Base-by-base conservation (phyloP, 2,113 vertebrate species). In the Ptilonorhynchus violaceus region DNA sequence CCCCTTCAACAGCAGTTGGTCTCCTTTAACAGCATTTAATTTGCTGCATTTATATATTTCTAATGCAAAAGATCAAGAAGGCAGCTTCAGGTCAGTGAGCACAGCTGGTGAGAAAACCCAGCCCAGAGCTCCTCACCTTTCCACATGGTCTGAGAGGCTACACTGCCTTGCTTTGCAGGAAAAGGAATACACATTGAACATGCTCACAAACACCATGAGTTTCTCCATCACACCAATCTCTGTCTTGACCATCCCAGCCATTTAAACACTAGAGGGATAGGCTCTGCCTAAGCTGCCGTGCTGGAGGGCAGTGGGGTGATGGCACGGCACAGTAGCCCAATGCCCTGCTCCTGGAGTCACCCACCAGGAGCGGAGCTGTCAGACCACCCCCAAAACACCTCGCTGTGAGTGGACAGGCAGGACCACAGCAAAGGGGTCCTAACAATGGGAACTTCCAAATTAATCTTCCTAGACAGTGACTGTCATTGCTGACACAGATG, bases 351-450 rank as follows among this genome's bases (percentile, higher is more conserved):
- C 42, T 50, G 25, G 25, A n/a, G 31, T 44, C 49, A 1, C n/a
- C 50, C 24, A 28, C 10, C n/a, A 42, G 13, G 15, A 42, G 42
- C 13, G 6, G 42, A 42, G 42, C 42, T 42, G 42, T 42, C 42
- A 42, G 42, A 15, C 42, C 1, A 2, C 9, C 1, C 2, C 22
- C 2, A 3, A 41, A 31, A 8, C 0, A 0, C 15, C 24, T 42
- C 0, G 0, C 47, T 58, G 66, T 39, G 6, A 2, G 22, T 0
- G 1, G 44, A 31, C 66, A 59, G 1, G 1, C 13, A 75, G 66
- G 35, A 47, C 18, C 1, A 0, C n/a, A 37, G n/a, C 53, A 75
- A 42, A 58, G 37, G 44, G 13, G 11, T 41, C 11, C 52, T 46
- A 25, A 31, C 44, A 47, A 23, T 9, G 67, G 75, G 58, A 88